phyloP scores from a whole-genome alignment of 2,113 vertebrate species.

The Crotalus helleri region DNA sequence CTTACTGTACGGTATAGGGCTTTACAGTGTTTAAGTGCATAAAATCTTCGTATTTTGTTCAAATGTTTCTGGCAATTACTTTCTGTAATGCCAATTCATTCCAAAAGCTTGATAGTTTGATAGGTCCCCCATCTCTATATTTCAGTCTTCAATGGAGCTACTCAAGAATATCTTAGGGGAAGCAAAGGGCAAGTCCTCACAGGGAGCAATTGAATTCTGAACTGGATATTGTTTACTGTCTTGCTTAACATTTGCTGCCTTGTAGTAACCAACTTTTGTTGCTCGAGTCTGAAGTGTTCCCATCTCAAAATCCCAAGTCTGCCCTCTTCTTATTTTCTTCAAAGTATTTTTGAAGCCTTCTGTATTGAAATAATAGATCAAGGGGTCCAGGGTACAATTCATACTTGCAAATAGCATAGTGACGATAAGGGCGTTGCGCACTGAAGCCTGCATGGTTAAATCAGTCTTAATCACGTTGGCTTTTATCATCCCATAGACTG shows the following conservation, averaged over 20 bases:
- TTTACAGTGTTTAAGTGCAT: neutral
- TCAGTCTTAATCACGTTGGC: slow-evolving; percentile 51
- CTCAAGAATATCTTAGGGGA: slow-evolving; percentile 39
- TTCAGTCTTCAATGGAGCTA: slow-evolving; percentile 51
- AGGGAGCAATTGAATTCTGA: neutral
- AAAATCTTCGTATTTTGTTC: neutral
- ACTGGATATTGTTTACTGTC: slow-evolving; percentile 8
- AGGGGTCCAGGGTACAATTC: slow-evolving; percentile 76
- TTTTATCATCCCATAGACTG: slow-evolving; percentile 70
- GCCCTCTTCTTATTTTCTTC: slow-evolving; percentile 55
- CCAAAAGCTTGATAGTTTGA: neutral
- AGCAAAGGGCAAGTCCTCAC: neutral
- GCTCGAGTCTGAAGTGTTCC: neutral
- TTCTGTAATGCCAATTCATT: neutral
- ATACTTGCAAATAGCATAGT: slow-evolving; percentile 71
- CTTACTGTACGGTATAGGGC: neutral
- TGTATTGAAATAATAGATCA: slow-evolving; percentile 79
- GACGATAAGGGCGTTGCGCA: slow-evolving; percentile 64
- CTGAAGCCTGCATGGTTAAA: neutral
- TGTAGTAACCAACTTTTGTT: neutral
- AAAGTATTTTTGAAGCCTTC: slow-evolving; percentile 77
- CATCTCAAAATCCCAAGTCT: slow-evolving; percentile 40
- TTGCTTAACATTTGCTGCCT: fast-evolving
- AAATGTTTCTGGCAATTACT: neutral
- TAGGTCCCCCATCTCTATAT: slow-evolving; percentile 48